Evolutionary conservation across 2,113 vertebrate genomes (phyloP).

Genomic region (Turnix velox): DNA sequence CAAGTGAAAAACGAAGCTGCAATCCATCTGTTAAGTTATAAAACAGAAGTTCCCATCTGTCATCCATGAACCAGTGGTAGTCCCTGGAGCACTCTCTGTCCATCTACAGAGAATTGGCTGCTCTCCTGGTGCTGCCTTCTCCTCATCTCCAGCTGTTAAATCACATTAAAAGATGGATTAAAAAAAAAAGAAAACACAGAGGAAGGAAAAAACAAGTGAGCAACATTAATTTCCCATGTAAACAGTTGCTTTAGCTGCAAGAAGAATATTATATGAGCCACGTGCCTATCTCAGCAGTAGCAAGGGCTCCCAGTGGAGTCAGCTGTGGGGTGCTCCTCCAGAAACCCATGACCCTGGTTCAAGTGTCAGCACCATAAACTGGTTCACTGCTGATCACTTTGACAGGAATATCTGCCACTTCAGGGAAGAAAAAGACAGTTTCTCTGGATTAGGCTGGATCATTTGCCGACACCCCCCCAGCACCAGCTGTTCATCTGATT

Average conservation of each 20-base stretch:
- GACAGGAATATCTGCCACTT: neutral
- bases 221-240: neutral
- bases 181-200: neutral
- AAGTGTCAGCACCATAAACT: neutral
- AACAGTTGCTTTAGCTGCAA: neutral
- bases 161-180: neutral
- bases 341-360: neutral
- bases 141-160: slow-evolving; percentile 53
- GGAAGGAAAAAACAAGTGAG: neutral
- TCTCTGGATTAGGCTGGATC: neutral
- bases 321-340: neutral
- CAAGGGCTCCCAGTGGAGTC: neutral
- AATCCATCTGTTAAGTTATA: slow-evolving; percentile 62
- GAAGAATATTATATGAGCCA: neutral
- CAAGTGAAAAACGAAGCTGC: slow-evolving; percentile 26
- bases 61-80: slow-evolving; percentile 8
- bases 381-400: neutral
- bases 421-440: neutral
- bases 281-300: neutral
- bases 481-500: neutral
- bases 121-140: slow-evolving; percentile 19
- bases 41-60: slow-evolving; percentile 58
- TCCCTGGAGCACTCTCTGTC: slow-evolving; percentile 9
- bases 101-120: slow-evolving; percentile 33
- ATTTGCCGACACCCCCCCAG: neutral